These are phyloP conservation scores for Thamnophis elegans DNA, from an alignment of 2,797 vertebrate genomes.

Conservation along the genomic window DNA sequence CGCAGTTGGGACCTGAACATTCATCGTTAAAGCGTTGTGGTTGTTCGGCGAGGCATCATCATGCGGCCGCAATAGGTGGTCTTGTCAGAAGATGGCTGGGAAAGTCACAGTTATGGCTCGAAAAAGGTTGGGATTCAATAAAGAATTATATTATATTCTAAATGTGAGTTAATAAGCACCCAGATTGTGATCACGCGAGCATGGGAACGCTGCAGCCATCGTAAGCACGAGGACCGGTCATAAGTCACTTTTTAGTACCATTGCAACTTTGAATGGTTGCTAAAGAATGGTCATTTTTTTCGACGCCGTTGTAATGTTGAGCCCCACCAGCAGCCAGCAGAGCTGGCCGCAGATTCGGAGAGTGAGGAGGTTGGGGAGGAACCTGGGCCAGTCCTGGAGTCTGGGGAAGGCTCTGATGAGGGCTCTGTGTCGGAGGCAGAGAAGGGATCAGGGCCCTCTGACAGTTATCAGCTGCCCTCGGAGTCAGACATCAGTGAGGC, in stretches of 20 bases:
- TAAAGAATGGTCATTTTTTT: too few relatives aligned
- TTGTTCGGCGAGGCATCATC: not conserved
- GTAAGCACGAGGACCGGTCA: not conserved
- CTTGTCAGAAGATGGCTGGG: not conserved
- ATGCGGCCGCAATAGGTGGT: not conserved
- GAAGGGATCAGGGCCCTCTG: too few relatives aligned
- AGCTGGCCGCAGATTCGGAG: not conserved
- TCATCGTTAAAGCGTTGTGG: rapidly evolving
- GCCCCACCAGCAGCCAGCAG: not conserved
- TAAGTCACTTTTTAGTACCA: too few relatives aligned
- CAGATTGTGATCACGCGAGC: rapidly evolving
- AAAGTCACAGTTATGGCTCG: not conserved
- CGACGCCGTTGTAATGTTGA: too few relatives aligned
- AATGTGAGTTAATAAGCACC: not conserved
- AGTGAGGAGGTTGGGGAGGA: too few relatives aligned
- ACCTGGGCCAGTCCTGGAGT: too few relatives aligned
- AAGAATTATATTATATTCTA: not conserved
- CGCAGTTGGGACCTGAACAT: not conserved
- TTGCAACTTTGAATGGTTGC: too few relatives aligned
- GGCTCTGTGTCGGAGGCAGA: too few relatives aligned
- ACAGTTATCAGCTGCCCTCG: too few relatives aligned
- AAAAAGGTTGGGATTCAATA: not conserved
- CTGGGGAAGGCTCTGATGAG: too few relatives aligned
- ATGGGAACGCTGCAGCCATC: not conserved
- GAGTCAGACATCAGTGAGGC: too few relatives aligned